Percentiles rank a stretch among this genome's conserved stretches.
Evolutionary conservation across 2,797 vertebrate genomes (phyloP).

Genomic region (Carapus acus): DNA sequence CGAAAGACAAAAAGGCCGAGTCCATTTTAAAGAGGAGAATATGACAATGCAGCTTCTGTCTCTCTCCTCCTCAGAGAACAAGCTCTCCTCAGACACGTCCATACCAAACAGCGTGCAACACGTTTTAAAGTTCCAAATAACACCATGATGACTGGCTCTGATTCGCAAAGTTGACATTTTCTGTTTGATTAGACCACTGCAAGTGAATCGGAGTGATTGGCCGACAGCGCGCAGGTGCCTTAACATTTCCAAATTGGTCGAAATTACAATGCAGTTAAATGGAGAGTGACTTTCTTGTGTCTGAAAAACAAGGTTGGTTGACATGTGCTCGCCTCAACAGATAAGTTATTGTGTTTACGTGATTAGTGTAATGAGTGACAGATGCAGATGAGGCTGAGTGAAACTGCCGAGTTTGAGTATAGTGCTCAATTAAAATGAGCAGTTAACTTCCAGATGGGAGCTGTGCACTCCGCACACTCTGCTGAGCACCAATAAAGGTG

Average conservation of each 20-base stretch:
- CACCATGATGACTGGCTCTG: conserved; percentile 45
- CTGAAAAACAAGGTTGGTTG: too few relatives aligned
- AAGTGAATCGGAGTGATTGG: conserved; percentile 26
- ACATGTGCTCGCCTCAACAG: too few relatives aligned
- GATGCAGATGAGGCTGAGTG: conserved; percentile 9
- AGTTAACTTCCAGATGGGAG: not conserved
- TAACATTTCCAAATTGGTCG: too few relatives aligned
- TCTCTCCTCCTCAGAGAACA: conserved; percentile 59
- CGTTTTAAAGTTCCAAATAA: conserved; percentile 42
- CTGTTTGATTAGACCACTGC: conserved; percentile 41
- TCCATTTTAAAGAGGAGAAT: conserved; percentile 61
- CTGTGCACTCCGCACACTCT: too few relatives aligned
- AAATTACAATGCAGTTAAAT: too few relatives aligned
- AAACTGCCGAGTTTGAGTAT: too few relatives aligned
- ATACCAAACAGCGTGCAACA: conserved; percentile 42
- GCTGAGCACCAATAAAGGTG: too few relatives aligned
- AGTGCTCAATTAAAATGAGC: too few relatives aligned
- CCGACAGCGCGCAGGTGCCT: too few relatives aligned
- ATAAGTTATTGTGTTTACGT: too few relatives aligned
- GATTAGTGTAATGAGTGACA: conserved; percentile 18
- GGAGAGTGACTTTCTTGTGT: too few relatives aligned
- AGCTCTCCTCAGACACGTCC: conserved; percentile 52
- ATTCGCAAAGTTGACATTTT: conserved; percentile 33
- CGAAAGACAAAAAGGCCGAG: conserved; percentile 57
- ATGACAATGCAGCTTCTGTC: conserved; percentile 65